phyloP scores from a whole-genome alignment of 2,113 vertebrate species.

The Xiphophorus maculatus region DNA sequence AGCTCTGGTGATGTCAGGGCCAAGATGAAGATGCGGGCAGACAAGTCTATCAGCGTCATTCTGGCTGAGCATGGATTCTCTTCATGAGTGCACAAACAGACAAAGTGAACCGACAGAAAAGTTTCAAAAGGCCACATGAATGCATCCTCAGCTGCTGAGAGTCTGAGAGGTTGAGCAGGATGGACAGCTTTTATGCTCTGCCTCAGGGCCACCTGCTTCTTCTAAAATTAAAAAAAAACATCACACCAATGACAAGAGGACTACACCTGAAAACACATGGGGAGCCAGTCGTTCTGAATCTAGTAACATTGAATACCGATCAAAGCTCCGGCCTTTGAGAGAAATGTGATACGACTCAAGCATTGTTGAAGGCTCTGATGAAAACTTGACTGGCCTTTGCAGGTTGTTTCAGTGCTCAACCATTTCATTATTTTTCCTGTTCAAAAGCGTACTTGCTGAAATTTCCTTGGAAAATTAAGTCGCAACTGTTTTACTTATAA shows the following conservation, averaged over 20 bases:
- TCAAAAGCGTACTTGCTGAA: no score
- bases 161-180: slow-evolving; percentile 21
- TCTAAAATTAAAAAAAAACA: slow-evolving; percentile 8
- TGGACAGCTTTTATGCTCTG: slow-evolving; percentile 33
- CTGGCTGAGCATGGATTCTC: slow-evolving; percentile 12
- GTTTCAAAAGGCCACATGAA: slow-evolving; percentile 26
- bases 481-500: no score
- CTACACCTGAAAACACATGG: slow-evolving; percentile 27
- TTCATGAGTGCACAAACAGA: not conserved
- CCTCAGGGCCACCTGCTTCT: slow-evolving; percentile 44
- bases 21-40: slow-evolving; percentile 52
- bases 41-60: slow-evolving; percentile 52
- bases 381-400: not conserved
- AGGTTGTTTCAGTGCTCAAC: no score
- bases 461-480: no score
- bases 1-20: slow-evolving; percentile 17
- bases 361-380: not conserved
- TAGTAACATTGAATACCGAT: not conserved
- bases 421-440: no score
- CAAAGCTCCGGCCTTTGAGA: not conserved
- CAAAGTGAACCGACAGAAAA: slow-evolving; percentile 24
- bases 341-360: slow-evolving; percentile 8
- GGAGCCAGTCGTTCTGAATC: slow-evolving; percentile 6
- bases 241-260: slow-evolving; percentile 46
- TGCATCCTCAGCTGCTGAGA: slow-evolving; percentile 21